A percentile compares a stretch with the other conserved stretches of the same genome.
These are phyloP conservation scores for Odontomachus brunneus DNA, from an alignment of 1,140 invertebrate genomes.

Conservation along the genomic window DNA sequence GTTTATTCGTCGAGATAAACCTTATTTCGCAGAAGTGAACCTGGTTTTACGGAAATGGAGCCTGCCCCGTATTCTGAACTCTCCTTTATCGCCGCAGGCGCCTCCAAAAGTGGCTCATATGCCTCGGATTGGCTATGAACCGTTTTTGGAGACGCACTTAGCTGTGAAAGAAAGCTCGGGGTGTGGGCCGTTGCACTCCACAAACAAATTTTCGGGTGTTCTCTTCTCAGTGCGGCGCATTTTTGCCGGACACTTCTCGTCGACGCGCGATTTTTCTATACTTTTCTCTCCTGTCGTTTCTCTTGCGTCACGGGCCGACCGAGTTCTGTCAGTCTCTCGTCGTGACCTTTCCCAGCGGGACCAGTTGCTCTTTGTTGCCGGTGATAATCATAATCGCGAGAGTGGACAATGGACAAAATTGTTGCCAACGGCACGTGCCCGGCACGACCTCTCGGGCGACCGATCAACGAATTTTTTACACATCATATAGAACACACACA, in stretches of 20 bases:
- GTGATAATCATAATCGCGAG: background rate
- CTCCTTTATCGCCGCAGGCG: no score
- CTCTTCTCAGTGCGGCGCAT: slow-evolving; percentile 44
- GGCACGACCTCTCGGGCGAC: background rate
- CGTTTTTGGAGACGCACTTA: no score
- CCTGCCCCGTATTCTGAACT: no score
- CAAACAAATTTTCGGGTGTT: no score
- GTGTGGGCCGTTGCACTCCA: no score
- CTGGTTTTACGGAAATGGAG: no score
- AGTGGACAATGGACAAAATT: background rate
- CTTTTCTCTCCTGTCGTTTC: slow-evolving; percentile 62
- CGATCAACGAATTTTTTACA: background rate
- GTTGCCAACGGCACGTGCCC: background rate
- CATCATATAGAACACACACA: no score
- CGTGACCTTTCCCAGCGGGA: slow-evolving; percentile 30
- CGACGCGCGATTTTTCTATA: slow-evolving; percentile 74
- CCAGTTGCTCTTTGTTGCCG: slow-evolving; percentile 31
- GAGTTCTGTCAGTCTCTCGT: slow-evolving; percentile 55
- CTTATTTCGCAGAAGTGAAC: no score
- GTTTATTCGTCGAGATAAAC: no score
- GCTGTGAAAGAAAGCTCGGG: no score
- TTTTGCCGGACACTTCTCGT: slow-evolving; percentile 35
- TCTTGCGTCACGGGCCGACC: slow-evolving; percentile 66
- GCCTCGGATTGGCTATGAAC: no score
- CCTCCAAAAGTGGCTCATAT: no score